Evolutionary conservation across 1,140 invertebrate species (phyloP).

Genomic region (Drepana arcuata): DNA sequence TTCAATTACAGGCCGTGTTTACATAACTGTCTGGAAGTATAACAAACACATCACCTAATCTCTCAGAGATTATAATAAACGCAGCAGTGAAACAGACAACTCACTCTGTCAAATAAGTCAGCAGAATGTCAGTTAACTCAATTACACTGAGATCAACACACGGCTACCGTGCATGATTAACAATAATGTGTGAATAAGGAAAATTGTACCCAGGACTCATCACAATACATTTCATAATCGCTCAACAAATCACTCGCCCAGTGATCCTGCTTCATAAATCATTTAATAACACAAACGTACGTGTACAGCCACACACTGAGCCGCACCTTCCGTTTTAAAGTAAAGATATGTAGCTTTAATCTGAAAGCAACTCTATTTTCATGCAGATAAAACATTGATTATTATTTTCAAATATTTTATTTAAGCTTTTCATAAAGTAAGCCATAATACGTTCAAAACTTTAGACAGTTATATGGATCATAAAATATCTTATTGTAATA

Average conservation of each 20-base stretch:
- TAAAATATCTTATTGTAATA: background rate
- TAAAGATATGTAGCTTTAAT: constrained; percentile 16
- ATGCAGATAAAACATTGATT: constrained; percentile 13
- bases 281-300: constrained; percentile 70
- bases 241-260: constrained; percentile 16
- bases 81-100: constrained; percentile 44
- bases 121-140: constrained; percentile 66
- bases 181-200: constrained; percentile 9
- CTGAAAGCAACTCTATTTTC: constrained; percentile 21
- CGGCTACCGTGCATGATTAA: constrained; percentile 62
- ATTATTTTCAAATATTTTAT: constrained; percentile 3
- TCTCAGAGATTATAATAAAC: constrained; percentile 25
- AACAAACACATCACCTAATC: constrained; percentile 26
- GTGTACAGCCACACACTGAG: constrained; percentile 66
- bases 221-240: constrained; percentile 32
- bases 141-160: constrained; percentile 66
- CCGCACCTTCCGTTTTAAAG: constrained; percentile 61
- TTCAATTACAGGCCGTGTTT: no score
- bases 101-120: constrained; percentile 66
- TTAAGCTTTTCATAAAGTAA: constrained; percentile 24
- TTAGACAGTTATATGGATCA: constrained; percentile 8
- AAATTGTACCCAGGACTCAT: constrained; percentile 30
- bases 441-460: no score
- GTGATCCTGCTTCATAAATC: constrained; percentile 68
- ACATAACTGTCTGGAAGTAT: no score